These are phyloP conservation scores for Pantherophis guttatus DNA, from an alignment of 2,113 vertebrate species.

Conservation along the genomic window DNA sequence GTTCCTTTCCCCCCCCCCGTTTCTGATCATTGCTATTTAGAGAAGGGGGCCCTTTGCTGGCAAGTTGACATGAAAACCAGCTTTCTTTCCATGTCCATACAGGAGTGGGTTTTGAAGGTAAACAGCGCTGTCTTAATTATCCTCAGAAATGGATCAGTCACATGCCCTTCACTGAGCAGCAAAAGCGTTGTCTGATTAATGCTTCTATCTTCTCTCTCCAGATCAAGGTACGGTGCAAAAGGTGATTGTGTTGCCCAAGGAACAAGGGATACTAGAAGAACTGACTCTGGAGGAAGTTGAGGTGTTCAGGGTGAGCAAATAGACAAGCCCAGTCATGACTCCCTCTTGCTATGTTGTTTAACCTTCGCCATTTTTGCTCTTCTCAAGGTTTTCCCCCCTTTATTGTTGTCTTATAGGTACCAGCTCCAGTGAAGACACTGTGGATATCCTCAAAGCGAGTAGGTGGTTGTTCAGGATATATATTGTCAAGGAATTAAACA, in stretches of 20 bases:
- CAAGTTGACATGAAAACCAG: neutral
- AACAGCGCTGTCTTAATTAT: neutral
- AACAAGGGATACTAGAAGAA: conserved; percentile 74
- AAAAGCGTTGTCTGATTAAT: neutral
- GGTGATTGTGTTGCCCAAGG: conserved; percentile 79
- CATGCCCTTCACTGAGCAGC: neutral
- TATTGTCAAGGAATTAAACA: neutral
- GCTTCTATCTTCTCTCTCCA: neutral
- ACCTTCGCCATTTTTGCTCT: neutral
- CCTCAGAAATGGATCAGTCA: neutral
- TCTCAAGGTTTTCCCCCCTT: neutral
- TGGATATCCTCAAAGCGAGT: conserved; percentile 84
- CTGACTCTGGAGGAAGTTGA: conserved; percentile 82
- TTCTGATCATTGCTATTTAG: neutral
- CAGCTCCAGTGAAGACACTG: conserved; percentile 77
- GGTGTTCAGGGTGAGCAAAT: conserved; percentile 74
- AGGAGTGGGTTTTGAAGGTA: neutral
- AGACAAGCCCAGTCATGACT: neutral
- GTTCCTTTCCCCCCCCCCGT: neutral
- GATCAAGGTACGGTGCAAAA: conserved; percentile 83
- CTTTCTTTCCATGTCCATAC: neutral
- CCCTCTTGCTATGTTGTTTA: too few species aligned
- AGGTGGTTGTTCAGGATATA: neutral
- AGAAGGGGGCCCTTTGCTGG: neutral
- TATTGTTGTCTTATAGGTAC: conserved; percentile 54